Conservation (phyloP, 35 echinoderm and acorn worm species). For the Ophiothrix spiculata region DNA sequence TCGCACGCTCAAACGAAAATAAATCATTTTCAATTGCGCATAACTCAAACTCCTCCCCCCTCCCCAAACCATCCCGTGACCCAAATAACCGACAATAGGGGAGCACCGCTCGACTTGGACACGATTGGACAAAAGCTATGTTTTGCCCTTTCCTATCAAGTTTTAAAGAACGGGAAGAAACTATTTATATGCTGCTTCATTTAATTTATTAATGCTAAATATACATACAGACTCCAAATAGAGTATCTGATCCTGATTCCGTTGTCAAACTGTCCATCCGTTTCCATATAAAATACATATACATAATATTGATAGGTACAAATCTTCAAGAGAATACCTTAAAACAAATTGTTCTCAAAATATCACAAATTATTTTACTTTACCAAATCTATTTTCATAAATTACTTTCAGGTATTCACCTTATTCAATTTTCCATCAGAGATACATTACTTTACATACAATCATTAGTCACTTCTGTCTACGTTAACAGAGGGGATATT, state of each 20-base stretch:
- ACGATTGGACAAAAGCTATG: too few relatives aligned
- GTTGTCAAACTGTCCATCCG: neutral
- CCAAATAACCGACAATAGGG: too few relatives aligned
- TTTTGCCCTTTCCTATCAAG: neutral
- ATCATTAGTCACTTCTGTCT: neutral
- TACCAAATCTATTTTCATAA: too few relatives aligned
- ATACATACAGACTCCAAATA: too few relatives aligned
- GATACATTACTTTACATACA: neutral
- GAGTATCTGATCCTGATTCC: too few relatives aligned
- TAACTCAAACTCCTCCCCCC: too few relatives aligned
- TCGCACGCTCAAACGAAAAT: too few relatives aligned
- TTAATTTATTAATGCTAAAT: neutral
- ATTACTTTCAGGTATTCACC: neutral
- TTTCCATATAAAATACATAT: neutral
- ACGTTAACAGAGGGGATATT: neutral
- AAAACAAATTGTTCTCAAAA: neutral
- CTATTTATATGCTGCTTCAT: neutral
- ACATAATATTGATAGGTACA: neutral
- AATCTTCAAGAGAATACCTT: neutral
- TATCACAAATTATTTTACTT: too few relatives aligned
- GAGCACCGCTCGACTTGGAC: too few relatives aligned
- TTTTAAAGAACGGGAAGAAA: neutral
- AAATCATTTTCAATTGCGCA: too few relatives aligned
- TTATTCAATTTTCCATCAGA: neutral
- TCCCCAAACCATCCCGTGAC: too few relatives aligned